These are phyloP conservation scores for Peromyscus aztecus DNA, from an alignment of 2,797 vertebrate species.

Conservation along the genomic window DNA sequence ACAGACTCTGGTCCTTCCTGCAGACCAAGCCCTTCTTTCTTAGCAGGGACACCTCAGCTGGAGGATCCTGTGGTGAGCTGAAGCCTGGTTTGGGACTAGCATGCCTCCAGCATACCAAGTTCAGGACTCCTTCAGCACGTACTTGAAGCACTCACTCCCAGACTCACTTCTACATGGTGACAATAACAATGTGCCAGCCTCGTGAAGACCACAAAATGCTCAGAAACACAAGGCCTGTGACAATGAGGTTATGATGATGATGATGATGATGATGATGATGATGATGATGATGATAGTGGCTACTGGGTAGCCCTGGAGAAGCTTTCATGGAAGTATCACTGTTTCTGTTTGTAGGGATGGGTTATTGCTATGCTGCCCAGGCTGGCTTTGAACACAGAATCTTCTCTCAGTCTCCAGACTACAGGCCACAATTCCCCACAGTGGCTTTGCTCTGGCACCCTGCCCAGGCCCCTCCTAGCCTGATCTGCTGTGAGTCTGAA, in stretches of 20 bases:
- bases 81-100: neutral
- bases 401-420: neutral
- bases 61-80: neutral
- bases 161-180: fast-evolving
- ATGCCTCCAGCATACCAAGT: fast-evolving
- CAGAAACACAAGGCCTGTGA: neutral
- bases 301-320: neutral
- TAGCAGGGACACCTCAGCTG: too few species aligned
- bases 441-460: fast-evolving
- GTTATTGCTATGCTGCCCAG: neutral
- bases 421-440: neutral
- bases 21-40: fast-evolving
- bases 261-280: too few species aligned
- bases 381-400: neutral
- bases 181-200: fast-evolving
- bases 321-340: fast-evolving
- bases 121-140: fast-evolving
- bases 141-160: fast-evolving
- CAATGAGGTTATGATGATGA: neutral
- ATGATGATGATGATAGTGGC: neutral
- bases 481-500: neutral
- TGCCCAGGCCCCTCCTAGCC: fast-evolving
- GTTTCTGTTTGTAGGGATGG: neutral
- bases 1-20: fast-evolving
- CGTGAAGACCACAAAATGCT: neutral